A percentile compares a stretch with the other conserved stretches of the same genome.
These are phyloP conservation scores for Acrocephalus scirpaceus DNA, from an alignment of 2,797 vertebrate genomes.

Conservation along the genomic window DNA sequence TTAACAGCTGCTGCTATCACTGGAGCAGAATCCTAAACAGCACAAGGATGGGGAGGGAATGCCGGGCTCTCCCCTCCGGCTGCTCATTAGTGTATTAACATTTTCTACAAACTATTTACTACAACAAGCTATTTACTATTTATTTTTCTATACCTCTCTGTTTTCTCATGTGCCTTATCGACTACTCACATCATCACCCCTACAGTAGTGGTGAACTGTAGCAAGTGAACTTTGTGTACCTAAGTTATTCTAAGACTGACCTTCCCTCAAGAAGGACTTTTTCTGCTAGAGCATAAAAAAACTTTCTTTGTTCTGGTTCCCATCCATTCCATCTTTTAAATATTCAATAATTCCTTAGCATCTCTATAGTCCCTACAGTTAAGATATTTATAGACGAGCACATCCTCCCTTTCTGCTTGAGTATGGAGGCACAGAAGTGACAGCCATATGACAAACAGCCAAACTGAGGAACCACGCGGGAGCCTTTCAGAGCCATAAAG, in stretches of 20 bases:
- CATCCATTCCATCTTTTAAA: background rate
- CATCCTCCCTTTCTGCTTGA: background rate
- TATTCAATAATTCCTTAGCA: background rate
- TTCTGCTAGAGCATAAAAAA: background rate
- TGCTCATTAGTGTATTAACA: background rate
- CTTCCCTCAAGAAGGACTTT: background rate
- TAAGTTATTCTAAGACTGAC: background rate
- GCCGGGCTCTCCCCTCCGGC: background rate
- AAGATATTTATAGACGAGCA: background rate
- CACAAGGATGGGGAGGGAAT: background rate
- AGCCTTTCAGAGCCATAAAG: background rate
- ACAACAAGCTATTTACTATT: background rate
- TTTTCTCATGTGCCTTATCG: background rate
- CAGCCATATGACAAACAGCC: background rate
- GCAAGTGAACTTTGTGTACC: background rate
- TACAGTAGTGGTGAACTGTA: background rate
- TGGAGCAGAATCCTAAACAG: constrained; percentile 25
- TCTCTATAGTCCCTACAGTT: background rate
- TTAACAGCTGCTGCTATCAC: constrained; percentile 23
- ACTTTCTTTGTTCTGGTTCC: constrained; percentile 16
- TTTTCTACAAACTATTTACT: background rate
- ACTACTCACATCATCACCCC: background rate
- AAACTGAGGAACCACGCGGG: background rate
- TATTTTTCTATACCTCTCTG: background rate
- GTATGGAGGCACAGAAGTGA: background rate